phyloP scores from a whole-genome alignment of 2,888 invertebrate species.

The Ormyrus thymus region DNA sequence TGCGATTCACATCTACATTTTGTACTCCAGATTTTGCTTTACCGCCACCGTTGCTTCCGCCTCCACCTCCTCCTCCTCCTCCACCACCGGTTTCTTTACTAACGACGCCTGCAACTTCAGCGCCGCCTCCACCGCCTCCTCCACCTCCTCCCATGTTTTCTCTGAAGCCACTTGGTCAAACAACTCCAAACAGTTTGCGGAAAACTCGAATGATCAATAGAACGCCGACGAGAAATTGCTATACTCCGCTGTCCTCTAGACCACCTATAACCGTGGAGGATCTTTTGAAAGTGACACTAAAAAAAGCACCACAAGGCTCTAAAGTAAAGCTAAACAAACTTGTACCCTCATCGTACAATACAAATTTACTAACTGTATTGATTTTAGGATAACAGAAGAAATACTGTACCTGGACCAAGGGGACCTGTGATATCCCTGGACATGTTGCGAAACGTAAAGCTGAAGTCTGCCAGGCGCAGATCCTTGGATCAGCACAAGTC shows the following conservation, averaged over 20 bases:
- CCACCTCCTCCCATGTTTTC: constrained; percentile 56
- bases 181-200: constrained; percentile 52
- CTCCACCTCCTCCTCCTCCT: constrained; percentile 57
- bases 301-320: constrained; percentile 66
- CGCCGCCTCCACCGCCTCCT: constrained; percentile 57
- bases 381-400: constrained; percentile 63
- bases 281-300: constrained; percentile 70
- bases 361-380: constrained; percentile 15
- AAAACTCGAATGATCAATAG: constrained; percentile 23
- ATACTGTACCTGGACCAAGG: constrained; percentile 58
- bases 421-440: constrained; percentile 70
- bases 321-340: constrained; percentile 60
- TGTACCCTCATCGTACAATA: not conserved
- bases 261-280: constrained; percentile 72
- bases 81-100: constrained; percentile 43
- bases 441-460: constrained; percentile 71
- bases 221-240: constrained; percentile 64
- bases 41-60: constrained; percentile 10
- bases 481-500: constrained; percentile 62
- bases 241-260: constrained; percentile 63
- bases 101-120: constrained; percentile 37
- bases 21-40: not conserved
- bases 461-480: constrained; percentile 67
- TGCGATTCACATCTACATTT: not conserved
- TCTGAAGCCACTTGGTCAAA: constrained; percentile 43